phyloP scores from a whole-genome alignment of 30 jellyfish, hydroid and myxozoan genomes.

The Mastigias papua region DNA sequence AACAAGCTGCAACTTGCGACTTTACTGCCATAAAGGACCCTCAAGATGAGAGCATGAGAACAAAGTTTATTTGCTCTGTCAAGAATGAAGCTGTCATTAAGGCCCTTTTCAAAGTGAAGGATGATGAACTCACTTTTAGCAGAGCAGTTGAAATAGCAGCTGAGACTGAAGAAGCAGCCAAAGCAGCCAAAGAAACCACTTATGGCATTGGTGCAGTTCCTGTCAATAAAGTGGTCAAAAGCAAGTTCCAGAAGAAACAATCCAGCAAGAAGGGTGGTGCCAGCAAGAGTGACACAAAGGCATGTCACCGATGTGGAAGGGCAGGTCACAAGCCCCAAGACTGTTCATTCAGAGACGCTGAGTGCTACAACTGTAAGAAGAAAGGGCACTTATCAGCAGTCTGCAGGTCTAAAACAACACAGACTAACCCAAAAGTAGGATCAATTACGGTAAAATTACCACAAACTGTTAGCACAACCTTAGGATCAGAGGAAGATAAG shows the following conservation, averaged over 20 bases:
- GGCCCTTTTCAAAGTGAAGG: conserved; percentile 25
- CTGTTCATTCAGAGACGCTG: neutral
- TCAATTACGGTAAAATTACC: neutral
- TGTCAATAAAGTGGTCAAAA: neutral
- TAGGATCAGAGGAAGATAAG: neutral
- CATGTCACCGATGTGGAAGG: neutral
- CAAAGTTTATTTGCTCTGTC: conserved; percentile 44
- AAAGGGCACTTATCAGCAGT: neutral
- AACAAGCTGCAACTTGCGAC: conserved; percentile 66
- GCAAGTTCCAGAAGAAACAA: neutral
- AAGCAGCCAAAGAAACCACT: conserved; percentile 42
- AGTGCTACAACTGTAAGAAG: neutral
- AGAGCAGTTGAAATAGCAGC: conserved; percentile 48
- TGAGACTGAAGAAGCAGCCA: conserved; percentile 42
- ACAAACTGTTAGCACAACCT: neutral
- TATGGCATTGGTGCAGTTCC: conserved; percentile 8
- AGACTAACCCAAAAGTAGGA: neutral
- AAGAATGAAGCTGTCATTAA: conserved; percentile 56
- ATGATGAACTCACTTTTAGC: conserved; percentile 39
- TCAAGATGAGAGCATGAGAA: conserved; percentile 61
- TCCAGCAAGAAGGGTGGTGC: neutral
- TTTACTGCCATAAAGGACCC: conserved; percentile 61
- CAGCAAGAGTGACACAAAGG: neutral
- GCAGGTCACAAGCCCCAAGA: neutral
- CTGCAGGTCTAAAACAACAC: neutral